Conservation (phyloP, 1,140 invertebrate species). For the Pseudomyrmex cubaensis region DNA sequence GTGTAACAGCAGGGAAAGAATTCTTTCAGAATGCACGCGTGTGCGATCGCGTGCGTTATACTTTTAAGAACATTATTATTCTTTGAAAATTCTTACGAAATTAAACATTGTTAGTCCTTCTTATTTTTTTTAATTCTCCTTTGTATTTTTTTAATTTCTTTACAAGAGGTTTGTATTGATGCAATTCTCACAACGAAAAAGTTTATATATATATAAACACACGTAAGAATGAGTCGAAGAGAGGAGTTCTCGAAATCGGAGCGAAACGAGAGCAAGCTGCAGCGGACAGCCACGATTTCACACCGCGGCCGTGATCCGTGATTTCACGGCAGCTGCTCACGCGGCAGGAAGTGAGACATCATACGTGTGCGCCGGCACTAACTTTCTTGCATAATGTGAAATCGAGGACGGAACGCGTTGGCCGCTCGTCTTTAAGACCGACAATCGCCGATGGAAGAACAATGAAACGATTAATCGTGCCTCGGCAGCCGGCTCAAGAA, state of each 20-base stretch:
- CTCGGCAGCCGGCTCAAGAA: slow-evolving; percentile 40
- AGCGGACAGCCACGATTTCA: slow-evolving; percentile 72
- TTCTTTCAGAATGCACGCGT: not conserved
- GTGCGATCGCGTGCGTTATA: not conserved
- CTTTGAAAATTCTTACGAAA: not conserved
- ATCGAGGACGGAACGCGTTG: slow-evolving; percentile 65
- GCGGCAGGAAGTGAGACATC: slow-evolving; percentile 72
- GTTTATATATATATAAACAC: not conserved
- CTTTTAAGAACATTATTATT: not conserved
- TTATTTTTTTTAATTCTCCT: no score
- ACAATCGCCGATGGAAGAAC: slow-evolving; percentile 60
- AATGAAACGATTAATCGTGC: slow-evolving; percentile 64
- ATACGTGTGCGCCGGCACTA: slow-evolving; percentile 53
- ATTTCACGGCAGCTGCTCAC: slow-evolving; percentile 72
- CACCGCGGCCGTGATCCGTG: slow-evolving; percentile 73
- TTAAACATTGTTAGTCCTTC: no score
- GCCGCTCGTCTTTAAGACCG: slow-evolving; percentile 44
- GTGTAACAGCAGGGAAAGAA: not conserved
- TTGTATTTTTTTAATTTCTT: no score
- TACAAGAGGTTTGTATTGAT: no score
- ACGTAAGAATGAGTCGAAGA: not conserved
- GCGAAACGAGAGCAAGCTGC: slow-evolving; percentile 55
- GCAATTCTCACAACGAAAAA: not conserved
- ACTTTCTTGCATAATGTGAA: slow-evolving; percentile 76
- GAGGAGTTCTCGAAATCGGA: slow-evolving; percentile 45